A percentile compares a stretch with the other conserved stretches of the same genome.
Conservation (phyloP, 2,888 invertebrate genomes). For the Philereme transversata region DNA sequence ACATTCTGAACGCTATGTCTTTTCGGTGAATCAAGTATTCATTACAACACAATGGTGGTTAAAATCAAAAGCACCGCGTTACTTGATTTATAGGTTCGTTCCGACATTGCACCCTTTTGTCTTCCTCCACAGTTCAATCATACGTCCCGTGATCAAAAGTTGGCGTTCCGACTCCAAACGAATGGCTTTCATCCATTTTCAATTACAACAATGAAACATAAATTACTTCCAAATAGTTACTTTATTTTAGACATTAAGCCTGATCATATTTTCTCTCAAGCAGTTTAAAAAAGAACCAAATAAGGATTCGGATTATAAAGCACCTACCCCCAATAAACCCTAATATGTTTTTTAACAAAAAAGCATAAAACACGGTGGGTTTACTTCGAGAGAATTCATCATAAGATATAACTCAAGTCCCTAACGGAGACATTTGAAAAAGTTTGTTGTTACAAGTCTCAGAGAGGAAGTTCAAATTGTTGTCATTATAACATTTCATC, state of each 20-base stretch:
- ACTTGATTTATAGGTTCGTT: slow-evolving; percentile 67
- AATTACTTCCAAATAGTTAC: no score
- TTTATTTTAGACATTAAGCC: no score
- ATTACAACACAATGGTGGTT: slow-evolving; percentile 64
- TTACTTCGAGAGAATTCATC: slow-evolving; percentile 42
- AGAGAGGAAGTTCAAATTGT: slow-evolving; percentile 50
- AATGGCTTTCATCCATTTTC: slow-evolving; percentile 1
- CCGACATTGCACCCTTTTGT: slow-evolving; percentile 62
- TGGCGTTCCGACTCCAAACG: slow-evolving; percentile 39
- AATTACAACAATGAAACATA: no score
- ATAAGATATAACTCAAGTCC: slow-evolving; percentile 61
- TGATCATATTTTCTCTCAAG: no score
- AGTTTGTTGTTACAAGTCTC: slow-evolving; percentile 50
- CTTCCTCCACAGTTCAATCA: slow-evolving; percentile 58
- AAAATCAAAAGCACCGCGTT: slow-evolving; percentile 67
- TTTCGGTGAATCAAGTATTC: slow-evolving; percentile 43
- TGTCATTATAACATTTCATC: slow-evolving; percentile 43
- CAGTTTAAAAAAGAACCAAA: no score
- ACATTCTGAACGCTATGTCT: slow-evolving; percentile 33
- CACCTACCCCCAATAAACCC: slow-evolving; percentile 39
- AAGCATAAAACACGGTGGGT: slow-evolving; percentile 31
- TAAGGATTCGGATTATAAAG: slow-evolving; percentile 4
- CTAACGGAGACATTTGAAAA: slow-evolving; percentile 33
- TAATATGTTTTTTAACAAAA: slow-evolving; percentile 39
- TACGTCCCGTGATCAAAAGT: slow-evolving; percentile 60